phyloP scores from a whole-genome alignment of 2,888 invertebrate species.

The Cyclophora albipunctata region DNA sequence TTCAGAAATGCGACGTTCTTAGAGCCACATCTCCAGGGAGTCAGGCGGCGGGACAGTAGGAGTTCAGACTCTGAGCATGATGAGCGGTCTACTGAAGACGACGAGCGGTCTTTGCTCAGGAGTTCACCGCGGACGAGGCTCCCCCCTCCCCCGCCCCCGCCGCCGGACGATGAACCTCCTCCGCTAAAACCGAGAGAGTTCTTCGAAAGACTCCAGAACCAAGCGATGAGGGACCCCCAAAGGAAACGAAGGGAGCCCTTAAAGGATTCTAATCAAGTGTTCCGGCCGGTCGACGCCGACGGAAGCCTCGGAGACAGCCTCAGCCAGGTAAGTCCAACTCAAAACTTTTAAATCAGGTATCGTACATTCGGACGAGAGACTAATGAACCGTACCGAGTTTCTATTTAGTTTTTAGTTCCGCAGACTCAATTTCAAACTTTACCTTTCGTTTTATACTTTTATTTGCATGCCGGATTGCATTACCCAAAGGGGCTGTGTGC shows the following conservation, averaged over 20 bases:
- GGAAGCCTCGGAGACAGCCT: constrained; percentile 68
- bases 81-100: constrained; percentile 68
- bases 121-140: constrained; percentile 63
- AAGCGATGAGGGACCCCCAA: constrained; percentile 66
- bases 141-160: constrained; percentile 62
- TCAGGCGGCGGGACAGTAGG: constrained; percentile 67
- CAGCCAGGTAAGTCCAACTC: constrained; percentile 56
- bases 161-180: constrained; percentile 63
- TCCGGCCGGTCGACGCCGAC: constrained; percentile 59
- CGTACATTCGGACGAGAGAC: constrained; percentile 28
- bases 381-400: constrained; percentile 49
- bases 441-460: constrained; percentile 27
- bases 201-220: constrained; percentile 65
- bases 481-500: constrained; percentile 24
- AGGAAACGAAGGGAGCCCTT: constrained; percentile 39
- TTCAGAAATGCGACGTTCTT: constrained; percentile 85
- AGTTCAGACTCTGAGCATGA: constrained; percentile 70
- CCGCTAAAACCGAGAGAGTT: constrained; percentile 76
- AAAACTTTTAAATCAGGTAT: constrained; percentile 34
- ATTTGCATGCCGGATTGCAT: constrained; percentile 46
- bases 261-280: constrained; percentile 46
- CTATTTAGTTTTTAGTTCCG: constrained; percentile 42
- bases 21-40: constrained; percentile 82
- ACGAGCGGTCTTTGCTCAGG: constrained; percentile 60
- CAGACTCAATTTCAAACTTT: constrained; percentile 37